phyloP scores from a whole-genome alignment of 2,888 invertebrate genomes.

The Urechis unicinctus region DNA sequence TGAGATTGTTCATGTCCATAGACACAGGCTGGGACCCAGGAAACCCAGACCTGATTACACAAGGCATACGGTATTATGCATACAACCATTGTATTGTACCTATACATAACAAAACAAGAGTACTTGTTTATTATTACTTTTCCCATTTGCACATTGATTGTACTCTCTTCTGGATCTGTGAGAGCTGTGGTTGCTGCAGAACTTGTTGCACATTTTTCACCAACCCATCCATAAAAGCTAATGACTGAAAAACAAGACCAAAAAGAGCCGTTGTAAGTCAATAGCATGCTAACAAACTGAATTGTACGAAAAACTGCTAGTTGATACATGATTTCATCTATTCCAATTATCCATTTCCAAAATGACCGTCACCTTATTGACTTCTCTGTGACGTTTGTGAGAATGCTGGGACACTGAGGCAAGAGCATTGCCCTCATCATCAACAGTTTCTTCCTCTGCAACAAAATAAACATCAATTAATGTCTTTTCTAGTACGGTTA shows the following conservation, averaged over 20 bases:
- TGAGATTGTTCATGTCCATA: slow-evolving; percentile 79
- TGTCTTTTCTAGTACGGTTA: too few relatives aligned
- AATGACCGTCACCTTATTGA: slow-evolving; percentile 30
- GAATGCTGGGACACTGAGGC: background rate
- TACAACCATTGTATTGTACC: background rate
- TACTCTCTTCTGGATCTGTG: slow-evolving; percentile 64
- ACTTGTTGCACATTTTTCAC: slow-evolving; percentile 67
- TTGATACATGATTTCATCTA: background rate
- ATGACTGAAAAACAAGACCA: background rate
- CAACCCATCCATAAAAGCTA: slow-evolving; percentile 77
- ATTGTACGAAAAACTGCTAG: background rate
- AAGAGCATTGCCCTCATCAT: slow-evolving; percentile 43
- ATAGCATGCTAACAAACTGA: too few relatives aligned
- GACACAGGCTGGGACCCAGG: slow-evolving; percentile 97
- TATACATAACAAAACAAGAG: too few relatives aligned
- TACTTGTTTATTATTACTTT: too few relatives aligned
- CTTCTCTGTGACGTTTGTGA: background rate
- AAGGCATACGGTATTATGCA: background rate
- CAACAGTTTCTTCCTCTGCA: slow-evolving; percentile 13
- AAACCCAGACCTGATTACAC: slow-evolving; percentile 63
- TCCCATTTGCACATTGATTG: slow-evolving; percentile 78
- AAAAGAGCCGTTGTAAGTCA: too few relatives aligned
- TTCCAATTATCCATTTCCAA: too few relatives aligned
- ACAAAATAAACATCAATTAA: background rate
- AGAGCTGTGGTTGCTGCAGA: slow-evolving; percentile 59